phyloP scores from a whole-genome alignment of 2,888 invertebrate species.

The Antheraea assamensis region DNA sequence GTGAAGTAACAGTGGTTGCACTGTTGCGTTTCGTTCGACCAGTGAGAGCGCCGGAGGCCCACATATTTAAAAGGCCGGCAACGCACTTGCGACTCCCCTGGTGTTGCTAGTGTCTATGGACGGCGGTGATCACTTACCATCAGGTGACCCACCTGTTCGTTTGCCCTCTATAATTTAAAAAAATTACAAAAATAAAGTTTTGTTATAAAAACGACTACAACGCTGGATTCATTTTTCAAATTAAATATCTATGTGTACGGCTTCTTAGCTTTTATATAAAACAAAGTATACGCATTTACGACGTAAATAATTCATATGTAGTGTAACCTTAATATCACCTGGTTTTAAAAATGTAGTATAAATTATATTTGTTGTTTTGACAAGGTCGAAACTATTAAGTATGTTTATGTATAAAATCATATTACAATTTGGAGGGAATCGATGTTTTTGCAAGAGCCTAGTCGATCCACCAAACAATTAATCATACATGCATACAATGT shows the following conservation, averaged over 20 bases:
- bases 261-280: not conserved
- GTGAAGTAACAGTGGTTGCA: no score
- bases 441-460: conserved; percentile 28
- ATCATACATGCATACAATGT: conserved; percentile 36
- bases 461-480: conserved; percentile 41
- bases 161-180: no score
- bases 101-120: no score
- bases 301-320: not conserved
- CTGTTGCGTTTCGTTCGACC: no score
- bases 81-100: no score
- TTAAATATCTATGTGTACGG: not conserved
- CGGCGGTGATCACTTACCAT: no score
- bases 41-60: no score
- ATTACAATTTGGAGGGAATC: not conserved
- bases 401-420: not conserved
- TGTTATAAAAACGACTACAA: not conserved
- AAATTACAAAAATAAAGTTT: not conserved
- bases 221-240: not conserved
- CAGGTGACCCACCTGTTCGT: no score
- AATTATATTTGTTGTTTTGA: not conserved
- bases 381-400: conserved; percentile 11
- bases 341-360: not conserved
- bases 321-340: not conserved
- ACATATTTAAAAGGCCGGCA: no score
- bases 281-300: not conserved